These are phyloP conservation scores for Lagorchestes hirsutus DNA, from an alignment of 2,797 vertebrate species.

Conservation along the genomic window DNA sequence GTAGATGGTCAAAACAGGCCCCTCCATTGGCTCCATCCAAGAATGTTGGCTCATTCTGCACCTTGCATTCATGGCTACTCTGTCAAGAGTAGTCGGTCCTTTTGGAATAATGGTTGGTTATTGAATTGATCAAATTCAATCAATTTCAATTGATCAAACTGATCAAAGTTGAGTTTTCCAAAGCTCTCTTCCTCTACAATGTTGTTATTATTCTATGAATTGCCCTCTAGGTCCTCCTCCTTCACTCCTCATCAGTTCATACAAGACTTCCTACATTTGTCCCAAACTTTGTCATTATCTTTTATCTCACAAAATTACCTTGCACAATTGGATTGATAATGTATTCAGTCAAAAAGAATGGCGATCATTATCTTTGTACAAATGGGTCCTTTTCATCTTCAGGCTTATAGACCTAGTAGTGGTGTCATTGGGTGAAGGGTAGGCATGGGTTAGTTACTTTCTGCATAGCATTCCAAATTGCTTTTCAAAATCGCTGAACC, in stretches of 20 bases:
- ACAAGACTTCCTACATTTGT: not conserved
- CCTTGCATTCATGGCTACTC: not conserved
- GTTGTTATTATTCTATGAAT: not conserved
- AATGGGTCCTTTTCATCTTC: not conserved
- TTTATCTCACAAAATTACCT: no score
- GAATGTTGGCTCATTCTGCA: not conserved
- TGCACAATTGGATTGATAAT: not conserved
- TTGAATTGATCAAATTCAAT: not conserved
- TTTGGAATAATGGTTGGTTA: not conserved
- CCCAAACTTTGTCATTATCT: no score
- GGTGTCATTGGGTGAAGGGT: not conserved
- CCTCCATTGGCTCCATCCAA: not conserved
- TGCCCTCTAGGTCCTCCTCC: not conserved
- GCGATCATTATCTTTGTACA: not conserved
- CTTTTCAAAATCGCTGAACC: not conserved
- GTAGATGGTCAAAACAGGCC: not conserved
- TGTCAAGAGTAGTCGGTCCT: not conserved
- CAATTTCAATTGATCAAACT: no score
- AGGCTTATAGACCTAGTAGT: not conserved
- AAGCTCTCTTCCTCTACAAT: no score
- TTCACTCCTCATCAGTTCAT: not conserved
- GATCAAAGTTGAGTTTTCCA: no score
- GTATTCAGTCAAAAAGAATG: not conserved
- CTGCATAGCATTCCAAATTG: not conserved
- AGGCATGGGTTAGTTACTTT: not conserved